Evolutionary conservation across 2,888 invertebrate genomes (phyloP), one percentile per base, ranked within the genome.

Genomic region (Rotaria macrura): DNA sequence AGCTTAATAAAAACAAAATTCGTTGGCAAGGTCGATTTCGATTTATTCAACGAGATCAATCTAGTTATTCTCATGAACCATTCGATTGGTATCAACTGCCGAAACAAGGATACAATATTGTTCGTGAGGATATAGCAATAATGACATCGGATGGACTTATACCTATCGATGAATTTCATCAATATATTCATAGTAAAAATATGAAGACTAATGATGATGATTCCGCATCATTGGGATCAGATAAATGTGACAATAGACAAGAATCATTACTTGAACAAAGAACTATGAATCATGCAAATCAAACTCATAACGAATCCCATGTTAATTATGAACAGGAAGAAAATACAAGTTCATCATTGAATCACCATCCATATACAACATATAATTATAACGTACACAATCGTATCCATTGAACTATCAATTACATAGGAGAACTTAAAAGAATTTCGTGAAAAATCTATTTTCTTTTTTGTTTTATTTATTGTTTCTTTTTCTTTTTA

Each of bases 1-100:
- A n/a, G 9, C 2, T 9, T n/a, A 25, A 25, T 43, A 14, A 25
- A 25, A 23, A 43, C n/a, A 2, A 79, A n/a, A 43, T 43, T n/a
- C 43, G 5, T 20, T n/a, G 17, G 43, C 34, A 79, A 43, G 79
- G 43, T n/a, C 40, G n/a, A 79, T 79, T 25, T 79, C 79, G 43
- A 43, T n/a, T 43, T 79, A n/a, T 43, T 43, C 5, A 25, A n/a
- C 79, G 25, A 25, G 40, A 40, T 43, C 23, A 5, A 10, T 38
- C 43, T n/a, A 3, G n/a, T 43, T n/a, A 79, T 79, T n/a, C n/a
- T 25, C 79, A 79, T n/a, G 43, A 9, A 43, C 79, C 79, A 25
- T 79, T 79, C 20, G 79, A 79, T 25, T 79, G 79, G 79, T 79
- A 79, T 79, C 79, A 20, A 40, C 79, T 43, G 43, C 79, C 79